Evolutionary conservation across 2,888 invertebrate genomes (phyloP), one percentile per base, ranked within the genome.

Genomic region (Polyploca ridens): DNA sequence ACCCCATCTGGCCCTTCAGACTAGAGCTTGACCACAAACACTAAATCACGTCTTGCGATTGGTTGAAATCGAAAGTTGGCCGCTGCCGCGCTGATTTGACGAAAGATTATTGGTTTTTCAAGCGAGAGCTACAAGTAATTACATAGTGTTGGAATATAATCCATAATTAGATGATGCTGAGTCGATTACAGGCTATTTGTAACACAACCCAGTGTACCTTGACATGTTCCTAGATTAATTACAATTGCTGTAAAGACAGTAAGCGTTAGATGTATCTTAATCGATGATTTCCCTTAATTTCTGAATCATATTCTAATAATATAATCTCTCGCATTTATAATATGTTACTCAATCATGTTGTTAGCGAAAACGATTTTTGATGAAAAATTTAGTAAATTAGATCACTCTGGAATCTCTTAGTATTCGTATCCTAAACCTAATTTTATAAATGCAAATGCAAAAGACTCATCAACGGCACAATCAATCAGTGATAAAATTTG

Each of bases 11-110:
- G n/a, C n/a, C 27, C 27, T 27, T 27, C 27, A 27, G 27, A 2
- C 27, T 27, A 27, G 27, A 27, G 27, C 27, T 35, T 4, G 35
- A 35, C 7, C 5, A 13, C 41, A 7, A 10, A 13, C 41, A 1
- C 0, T 8, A 38, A 75, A 80, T 81, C 75, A 71, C 68, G 66
- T 66, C 77, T 75, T 76, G 75, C 73, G 79, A 84, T 82, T 79
- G 79, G 81, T 75, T 78, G 79, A 83, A 86, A 88, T 79, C 80
- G 88, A 87, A 89, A 88, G 88, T 81, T 76, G 74, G 68, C 75
- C 67, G 72, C 68, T 27, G 27, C 27, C 27, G 27, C 27, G 27
- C 27, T 73, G 76, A 74, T 77, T 70, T 69, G 63, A 60, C 65
- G 64, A 70, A 59, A 72, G 76, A 76, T 81, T 77, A 83, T 82